Conservation (phyloP, 2,113 vertebrate species). For the Poeciliopsis prolifica region DNA sequence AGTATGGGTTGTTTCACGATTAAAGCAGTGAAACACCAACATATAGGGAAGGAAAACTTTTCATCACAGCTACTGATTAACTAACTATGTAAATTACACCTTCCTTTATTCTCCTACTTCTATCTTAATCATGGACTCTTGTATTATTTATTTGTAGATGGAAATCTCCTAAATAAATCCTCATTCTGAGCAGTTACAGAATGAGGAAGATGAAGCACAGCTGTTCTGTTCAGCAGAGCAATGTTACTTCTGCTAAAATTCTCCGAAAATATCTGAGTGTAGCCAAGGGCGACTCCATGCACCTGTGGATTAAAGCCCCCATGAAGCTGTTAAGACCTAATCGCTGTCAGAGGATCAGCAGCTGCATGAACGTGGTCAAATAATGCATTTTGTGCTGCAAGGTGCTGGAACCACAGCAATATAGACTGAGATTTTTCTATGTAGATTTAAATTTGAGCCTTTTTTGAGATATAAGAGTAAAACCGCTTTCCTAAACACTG, state of each 20-base stretch:
- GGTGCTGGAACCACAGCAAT: not conserved
- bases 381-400: not conserved
- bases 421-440: not conserved
- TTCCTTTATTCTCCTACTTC: not conserved
- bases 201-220: not conserved
- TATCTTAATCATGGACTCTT: not conserved
- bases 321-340: constrained; percentile 29
- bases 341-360: constrained; percentile 33
- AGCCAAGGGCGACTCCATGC: constrained; percentile 16
- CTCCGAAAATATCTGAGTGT: constrained; percentile 15
- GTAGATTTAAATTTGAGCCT: not conserved
- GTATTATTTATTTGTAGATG: not conserved
- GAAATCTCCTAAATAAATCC: not conserved
- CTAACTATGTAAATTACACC: not conserved
- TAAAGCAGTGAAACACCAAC: too few relatives aligned
- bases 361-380: constrained; percentile 21
- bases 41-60: too few relatives aligned
- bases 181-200: not conserved
- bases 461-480: not conserved
- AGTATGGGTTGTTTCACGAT: too few relatives aligned
- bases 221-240: not conserved
- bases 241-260: constrained; percentile 8
- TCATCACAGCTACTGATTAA: not conserved
- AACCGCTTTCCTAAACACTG: too few relatives aligned
- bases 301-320: constrained; percentile 25